A percentile compares a stretch with the other conserved stretches of the same genome.
Conservation (phyloP, 92 coral and sea anemone species). For the Meandrina meandrites region DNA sequence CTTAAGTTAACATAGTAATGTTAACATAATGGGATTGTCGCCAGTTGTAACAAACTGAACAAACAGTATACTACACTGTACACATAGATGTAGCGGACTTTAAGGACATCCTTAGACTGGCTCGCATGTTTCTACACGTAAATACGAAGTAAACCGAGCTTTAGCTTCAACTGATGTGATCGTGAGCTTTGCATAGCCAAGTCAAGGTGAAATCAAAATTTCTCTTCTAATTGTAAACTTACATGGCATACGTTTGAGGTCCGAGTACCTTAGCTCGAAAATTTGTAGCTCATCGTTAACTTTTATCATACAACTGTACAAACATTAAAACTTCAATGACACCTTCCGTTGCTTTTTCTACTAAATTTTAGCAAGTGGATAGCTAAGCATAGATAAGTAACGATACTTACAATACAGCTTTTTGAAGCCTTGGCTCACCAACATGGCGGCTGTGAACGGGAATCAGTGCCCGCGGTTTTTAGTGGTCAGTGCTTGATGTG, state of each 20-base stretch:
- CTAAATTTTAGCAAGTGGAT: too few species aligned
- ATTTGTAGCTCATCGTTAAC: not conserved
- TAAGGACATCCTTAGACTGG: too few species aligned
- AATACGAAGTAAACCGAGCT: not conserved
- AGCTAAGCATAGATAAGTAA: too few species aligned
- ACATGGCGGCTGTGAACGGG: conserved; percentile 26
- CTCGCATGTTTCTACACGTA: too few species aligned
- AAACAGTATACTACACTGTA: too few species aligned
- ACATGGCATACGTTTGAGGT: not conserved
- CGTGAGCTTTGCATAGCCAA: not conserved
- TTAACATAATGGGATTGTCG: too few species aligned
- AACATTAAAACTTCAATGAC: not conserved
- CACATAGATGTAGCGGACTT: too few species aligned
- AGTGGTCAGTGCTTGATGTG: not conserved
- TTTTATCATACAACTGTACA: not conserved
- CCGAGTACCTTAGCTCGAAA: not conserved
- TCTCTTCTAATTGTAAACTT: not conserved
- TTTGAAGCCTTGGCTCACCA: conserved; percentile 31
- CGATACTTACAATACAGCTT: conserved; percentile 22
- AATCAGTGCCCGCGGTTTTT: not conserved
- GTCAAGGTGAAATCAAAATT: not conserved
- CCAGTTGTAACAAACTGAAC: too few species aligned
- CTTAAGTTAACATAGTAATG: too few species aligned
- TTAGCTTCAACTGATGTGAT: not conserved
- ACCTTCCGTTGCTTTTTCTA: not conserved